Percentiles rank a stretch among this genome's conserved stretches.
phyloP scores from a whole-genome alignment of 2,113 vertebrate species.

The Festucalex cinctus region DNA sequence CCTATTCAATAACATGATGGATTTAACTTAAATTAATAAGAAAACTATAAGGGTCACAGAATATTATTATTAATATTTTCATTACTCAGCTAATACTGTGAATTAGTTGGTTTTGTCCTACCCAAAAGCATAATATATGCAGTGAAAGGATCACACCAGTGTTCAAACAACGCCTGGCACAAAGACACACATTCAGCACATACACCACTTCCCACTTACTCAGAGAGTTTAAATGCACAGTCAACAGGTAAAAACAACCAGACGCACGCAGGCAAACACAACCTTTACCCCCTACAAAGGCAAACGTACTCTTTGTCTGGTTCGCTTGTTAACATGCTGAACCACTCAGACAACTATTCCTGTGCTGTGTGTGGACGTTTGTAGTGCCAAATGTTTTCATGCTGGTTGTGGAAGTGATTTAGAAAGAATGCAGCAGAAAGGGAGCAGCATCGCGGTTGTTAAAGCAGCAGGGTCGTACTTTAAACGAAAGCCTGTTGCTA shows the following conservation, averaged over 20 bases:
- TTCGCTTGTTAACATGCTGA: conserved; percentile 64
- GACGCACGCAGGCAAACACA: conserved; percentile 15
- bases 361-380: conserved; percentile 36
- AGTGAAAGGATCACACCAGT: not conserved
- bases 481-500: conserved; percentile 68
- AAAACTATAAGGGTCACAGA: not conserved
- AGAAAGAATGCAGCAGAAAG: conserved; percentile 73
- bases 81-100: not conserved
- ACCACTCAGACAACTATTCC: conserved; percentile 65
- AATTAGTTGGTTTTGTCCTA: not conserved
- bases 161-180: conserved; percentile 1
- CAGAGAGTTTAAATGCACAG: conserved; percentile 27
- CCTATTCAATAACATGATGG: not conserved
- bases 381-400: conserved; percentile 42
- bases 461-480: conserved; percentile 64
- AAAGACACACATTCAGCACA: conserved; percentile 40
- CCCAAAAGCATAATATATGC: not conserved
- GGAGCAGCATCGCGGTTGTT: conserved; percentile 54
- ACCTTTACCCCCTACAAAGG: conserved; percentile 43
- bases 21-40: not conserved
- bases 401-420: conserved; percentile 70
- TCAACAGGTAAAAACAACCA: conserved; percentile 40
- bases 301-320: conserved; percentile 60
- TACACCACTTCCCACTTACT: conserved; percentile 40
- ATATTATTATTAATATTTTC: not conserved